phyloP scores from a whole-genome alignment of 1,140 invertebrate species.

The Diorhabda elongata region DNA sequence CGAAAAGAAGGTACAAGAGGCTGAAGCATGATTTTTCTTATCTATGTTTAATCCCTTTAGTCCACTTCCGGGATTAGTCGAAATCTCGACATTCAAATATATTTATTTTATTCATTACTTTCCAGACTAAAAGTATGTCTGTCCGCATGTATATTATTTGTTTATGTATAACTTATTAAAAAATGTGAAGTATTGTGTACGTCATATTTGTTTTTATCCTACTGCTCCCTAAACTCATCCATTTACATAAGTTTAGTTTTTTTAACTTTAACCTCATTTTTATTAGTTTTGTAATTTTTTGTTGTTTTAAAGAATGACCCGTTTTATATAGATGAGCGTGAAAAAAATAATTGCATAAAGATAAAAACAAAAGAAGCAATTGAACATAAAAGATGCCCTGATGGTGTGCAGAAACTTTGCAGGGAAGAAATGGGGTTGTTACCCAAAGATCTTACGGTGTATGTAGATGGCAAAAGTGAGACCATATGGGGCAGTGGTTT shows the following conservation, averaged over 20 bases:
- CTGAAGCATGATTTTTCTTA: conserved; percentile 63
- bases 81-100: conserved; percentile 6
- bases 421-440: too few relatives aligned
- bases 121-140: conserved; percentile 10
- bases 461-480: too few relatives aligned
- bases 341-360: too few relatives aligned
- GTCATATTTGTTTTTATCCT: not conserved
- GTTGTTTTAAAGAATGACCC: too few relatives aligned
- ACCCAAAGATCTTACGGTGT: too few relatives aligned
- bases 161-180: conserved; percentile 18
- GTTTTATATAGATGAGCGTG: too few relatives aligned
- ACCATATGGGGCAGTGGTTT: too few relatives aligned
- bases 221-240: not conserved
- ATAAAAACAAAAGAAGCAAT: too few relatives aligned
- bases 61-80: not conserved
- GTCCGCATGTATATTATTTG: conserved; percentile 21
- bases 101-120: conserved; percentile 19
- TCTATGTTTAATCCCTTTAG: conserved; percentile 3
- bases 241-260: conserved; percentile 15
- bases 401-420: too few relatives aligned
- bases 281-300: not conserved
- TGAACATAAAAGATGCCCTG: too few relatives aligned
- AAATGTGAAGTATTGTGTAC: conserved; percentile 7
- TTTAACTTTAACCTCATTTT: conserved; percentile 10
- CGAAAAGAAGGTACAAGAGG: conserved; percentile 84